These are phyloP conservation scores for Zosterops lateralis DNA, from an alignment of 2,113 vertebrate species.

Conservation along the genomic window DNA sequence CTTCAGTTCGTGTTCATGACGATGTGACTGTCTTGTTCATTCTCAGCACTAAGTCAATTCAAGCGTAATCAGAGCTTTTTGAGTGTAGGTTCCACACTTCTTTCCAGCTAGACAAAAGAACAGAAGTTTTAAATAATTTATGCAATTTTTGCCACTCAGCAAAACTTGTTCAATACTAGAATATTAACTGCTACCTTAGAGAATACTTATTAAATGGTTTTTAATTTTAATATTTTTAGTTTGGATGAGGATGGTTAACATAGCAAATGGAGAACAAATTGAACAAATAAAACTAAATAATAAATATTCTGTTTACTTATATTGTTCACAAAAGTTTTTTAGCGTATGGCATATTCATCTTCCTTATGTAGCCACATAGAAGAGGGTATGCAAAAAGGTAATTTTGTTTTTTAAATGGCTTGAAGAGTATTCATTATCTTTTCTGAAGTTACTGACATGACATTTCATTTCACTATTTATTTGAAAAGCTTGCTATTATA, in stretches of 20 bases:
- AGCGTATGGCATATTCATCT: background rate
- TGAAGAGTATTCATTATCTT: background rate
- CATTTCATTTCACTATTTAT: background rate
- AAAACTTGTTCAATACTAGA: background rate
- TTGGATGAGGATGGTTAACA: background rate
- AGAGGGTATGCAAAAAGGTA: background rate
- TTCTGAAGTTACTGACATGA: background rate
- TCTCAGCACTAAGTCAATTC: background rate
- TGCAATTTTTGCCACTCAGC: background rate
- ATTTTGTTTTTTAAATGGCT: background rate
- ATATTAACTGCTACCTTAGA: background rate
- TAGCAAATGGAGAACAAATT: background rate
- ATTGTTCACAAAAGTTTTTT: background rate
- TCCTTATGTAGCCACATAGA: background rate
- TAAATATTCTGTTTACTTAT: background rate
- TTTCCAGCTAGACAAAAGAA: background rate
- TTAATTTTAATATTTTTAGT: background rate
- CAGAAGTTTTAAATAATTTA: background rate
- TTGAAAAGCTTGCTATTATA: constrained; percentile 31
- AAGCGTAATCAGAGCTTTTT: background rate
- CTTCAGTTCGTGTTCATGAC: background rate
- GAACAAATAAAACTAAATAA: background rate
- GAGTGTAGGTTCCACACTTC: background rate
- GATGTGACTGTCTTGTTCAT: background rate
- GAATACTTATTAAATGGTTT: background rate